phyloP scores from a whole-genome alignment of 2,113 vertebrate genomes.

The Nerophis ophidion region DNA sequence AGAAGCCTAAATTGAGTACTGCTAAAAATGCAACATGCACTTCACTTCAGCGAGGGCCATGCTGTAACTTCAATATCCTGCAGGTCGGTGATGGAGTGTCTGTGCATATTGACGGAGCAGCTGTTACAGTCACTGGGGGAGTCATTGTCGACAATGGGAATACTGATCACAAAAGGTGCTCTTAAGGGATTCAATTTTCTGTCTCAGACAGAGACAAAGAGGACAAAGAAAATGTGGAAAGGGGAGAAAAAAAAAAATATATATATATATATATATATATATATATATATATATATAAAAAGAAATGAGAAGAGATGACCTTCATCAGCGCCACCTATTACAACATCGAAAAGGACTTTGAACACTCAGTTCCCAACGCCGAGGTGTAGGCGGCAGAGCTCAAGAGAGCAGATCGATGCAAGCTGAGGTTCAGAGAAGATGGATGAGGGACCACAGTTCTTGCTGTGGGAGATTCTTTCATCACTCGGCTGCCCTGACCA shows the following conservation, averaged over 20 bases:
- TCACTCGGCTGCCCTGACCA: conserved; percentile 22
- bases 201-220: conserved; percentile 8
- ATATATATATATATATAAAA: too few relatives aligned
- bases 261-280: too few relatives aligned
- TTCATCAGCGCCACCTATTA: conserved; percentile 10
- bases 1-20: not conserved
- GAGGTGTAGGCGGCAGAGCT: not conserved
- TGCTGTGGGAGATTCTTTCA: conserved; percentile 15
- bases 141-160: conserved; percentile 33
- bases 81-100: conserved; percentile 16
- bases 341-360: conserved; percentile 1
- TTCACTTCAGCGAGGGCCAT: not conserved
- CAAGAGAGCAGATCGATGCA: conserved; percentile 23
- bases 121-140: conserved; percentile 33
- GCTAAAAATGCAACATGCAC: too few relatives aligned
- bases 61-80: not conserved
- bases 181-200: conserved; percentile 16
- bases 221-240: conserved; percentile 5
- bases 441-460: conserved; percentile 4
- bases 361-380: conserved; percentile 10
- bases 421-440: conserved; percentile 18
- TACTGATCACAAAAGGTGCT: conserved; percentile 29
- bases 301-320: conserved; percentile 15
- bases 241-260: not conserved
- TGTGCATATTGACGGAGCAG: conserved; percentile 41